Conservation (phyloP, 2,888 invertebrate species). For the Onchidella celtica region DNA sequence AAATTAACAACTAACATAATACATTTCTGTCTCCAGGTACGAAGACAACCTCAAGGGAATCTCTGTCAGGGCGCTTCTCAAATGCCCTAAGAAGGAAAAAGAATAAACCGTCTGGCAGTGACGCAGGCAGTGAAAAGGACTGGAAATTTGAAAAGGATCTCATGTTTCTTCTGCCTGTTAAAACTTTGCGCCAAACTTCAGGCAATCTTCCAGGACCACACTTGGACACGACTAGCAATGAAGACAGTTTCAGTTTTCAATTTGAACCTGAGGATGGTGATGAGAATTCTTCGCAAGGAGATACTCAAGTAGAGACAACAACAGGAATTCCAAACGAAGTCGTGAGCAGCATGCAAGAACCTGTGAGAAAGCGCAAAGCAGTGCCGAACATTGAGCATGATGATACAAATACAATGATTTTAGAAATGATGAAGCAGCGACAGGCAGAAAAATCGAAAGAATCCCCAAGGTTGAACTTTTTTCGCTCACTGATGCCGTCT, state of each 20-base stretch:
- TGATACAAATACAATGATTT: constrained; percentile 9
- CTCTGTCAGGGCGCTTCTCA: constrained; percentile 15
- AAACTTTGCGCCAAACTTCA: constrained; percentile 19
- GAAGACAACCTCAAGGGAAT: constrained; percentile 3
- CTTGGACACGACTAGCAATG: constrained; percentile 26
- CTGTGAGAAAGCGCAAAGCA: constrained; percentile 29
- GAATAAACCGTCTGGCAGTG: constrained; percentile 24
- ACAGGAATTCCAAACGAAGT: background rate
- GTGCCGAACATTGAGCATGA: constrained; percentile 33
- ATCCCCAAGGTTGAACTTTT: constrained; percentile 38
- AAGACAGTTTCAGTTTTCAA: constrained; percentile 30
- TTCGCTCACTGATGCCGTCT: constrained; percentile 39
- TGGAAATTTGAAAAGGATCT: constrained; percentile 30
- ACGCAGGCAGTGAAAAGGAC: constrained; percentile 32
- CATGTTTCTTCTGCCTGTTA: constrained; percentile 22
- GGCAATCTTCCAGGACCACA: constrained; percentile 5
- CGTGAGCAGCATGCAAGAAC: constrained; percentile 18
- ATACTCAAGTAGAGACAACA: constrained; percentile 4
- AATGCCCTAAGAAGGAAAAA: constrained; percentile 16
- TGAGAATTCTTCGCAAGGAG: constrained; percentile 11
- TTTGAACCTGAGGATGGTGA: constrained; percentile 7
- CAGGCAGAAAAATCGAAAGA: constrained; percentile 34
- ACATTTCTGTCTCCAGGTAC: background rate
- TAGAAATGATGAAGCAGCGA: constrained; percentile 21
- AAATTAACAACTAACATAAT: too few relatives aligned